A percentile compares a stretch with the other conserved stretches of the same genome.
Conservation (phyloP, 1,140 invertebrate species). For the Mycetomoellerius zeteki region DNA sequence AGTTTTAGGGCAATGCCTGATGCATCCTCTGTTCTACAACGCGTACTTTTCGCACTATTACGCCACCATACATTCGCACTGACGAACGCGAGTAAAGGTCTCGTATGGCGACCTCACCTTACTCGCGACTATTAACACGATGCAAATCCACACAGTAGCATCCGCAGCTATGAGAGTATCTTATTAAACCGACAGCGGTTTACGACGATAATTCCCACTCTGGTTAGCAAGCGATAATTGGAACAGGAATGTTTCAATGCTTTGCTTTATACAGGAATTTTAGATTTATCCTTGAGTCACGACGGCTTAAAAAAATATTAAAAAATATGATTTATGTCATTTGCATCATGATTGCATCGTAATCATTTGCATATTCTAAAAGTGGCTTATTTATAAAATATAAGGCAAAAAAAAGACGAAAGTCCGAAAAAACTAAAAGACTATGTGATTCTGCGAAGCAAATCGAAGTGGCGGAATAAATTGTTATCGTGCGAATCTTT, state of each 20-base stretch:
- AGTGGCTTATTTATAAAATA: background rate
- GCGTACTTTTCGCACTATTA: constrained; percentile 6
- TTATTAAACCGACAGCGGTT: background rate
- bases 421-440: too few relatives aligned
- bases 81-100: background rate
- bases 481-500: background rate
- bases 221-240: background rate
- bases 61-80: background rate
- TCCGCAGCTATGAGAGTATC: background rate
- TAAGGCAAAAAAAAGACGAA: background rate
- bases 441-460: background rate
- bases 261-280: background rate
- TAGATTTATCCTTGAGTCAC: background rate
- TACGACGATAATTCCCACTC: constrained; percentile 28
- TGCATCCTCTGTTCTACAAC: background rate
- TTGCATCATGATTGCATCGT: background rate
- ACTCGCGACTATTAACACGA: constrained; percentile 12
- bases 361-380: too few relatives aligned
- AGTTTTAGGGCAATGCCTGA: constrained; percentile 32
- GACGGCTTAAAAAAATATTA: background rate
- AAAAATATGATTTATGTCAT: background rate
- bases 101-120: background rate
- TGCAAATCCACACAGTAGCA: constrained; percentile 5
- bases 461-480: constrained; percentile 20
- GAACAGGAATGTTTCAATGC: too few relatives aligned